Evolutionary conservation across 2,888 invertebrate species (phyloP).

Genomic region (Catocala fraxini): DNA sequence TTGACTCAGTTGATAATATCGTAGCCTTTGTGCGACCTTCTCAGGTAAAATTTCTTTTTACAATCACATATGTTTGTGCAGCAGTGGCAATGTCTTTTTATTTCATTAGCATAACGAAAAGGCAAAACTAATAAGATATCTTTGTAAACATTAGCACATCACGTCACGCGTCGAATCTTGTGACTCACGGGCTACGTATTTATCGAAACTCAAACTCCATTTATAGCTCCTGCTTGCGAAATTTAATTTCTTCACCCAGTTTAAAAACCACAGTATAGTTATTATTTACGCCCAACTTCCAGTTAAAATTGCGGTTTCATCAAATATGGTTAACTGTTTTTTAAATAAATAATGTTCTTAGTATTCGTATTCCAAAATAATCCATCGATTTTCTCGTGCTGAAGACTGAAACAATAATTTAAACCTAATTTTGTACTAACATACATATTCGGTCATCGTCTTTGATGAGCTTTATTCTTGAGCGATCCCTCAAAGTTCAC

Average conservation of each 20-base stretch:
- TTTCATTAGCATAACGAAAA: constrained; percentile 29
- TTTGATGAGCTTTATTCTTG: constrained; percentile 45
- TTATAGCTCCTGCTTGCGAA: constrained; percentile 58
- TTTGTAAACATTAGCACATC: constrained; percentile 60
- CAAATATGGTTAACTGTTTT: background rate
- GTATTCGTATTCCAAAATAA: background rate
- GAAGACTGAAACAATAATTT: no score
- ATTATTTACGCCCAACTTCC: background rate
- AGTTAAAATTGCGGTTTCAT: constrained; percentile 9
- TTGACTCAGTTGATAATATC: constrained; percentile 10
- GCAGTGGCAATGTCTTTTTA: constrained; percentile 18
- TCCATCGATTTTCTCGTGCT: background rate
- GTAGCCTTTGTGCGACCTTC: background rate
- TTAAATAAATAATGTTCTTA: constrained; percentile 10
- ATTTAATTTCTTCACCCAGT: constrained; percentile 28
- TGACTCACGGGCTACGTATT: constrained; percentile 67
- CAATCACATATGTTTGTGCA: constrained; percentile 17
- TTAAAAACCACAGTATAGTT: constrained; percentile 23
- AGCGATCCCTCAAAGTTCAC: constrained; percentile 51
- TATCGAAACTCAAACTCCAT: constrained; percentile 68
- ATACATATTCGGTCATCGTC: constrained; percentile 32
- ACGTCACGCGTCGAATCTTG: constrained; percentile 50
- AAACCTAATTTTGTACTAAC: constrained; percentile 8
- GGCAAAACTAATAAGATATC: constrained; percentile 38
- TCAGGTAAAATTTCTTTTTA: constrained; percentile 5